These are phyloP conservation scores for Ichneumoninae sp. DNA, from an alignment of 2,888 invertebrate genomes.

Conservation along the genomic window DNA sequence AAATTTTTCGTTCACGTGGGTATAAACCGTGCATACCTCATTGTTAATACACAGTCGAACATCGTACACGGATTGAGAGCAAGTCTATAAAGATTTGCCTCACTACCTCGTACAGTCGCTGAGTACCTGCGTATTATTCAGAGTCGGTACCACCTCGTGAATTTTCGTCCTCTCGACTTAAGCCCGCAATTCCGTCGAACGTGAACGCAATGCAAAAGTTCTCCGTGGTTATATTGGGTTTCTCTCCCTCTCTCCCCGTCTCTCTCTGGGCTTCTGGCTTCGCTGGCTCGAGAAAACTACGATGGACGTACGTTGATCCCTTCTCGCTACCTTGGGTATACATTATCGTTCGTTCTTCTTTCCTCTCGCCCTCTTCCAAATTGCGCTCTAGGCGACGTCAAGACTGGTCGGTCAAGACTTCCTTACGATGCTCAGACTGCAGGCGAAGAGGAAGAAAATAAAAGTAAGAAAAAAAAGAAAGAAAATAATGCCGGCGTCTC, in stretches of 20 bases:
- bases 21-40: background rate
- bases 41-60: background rate
- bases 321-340: slow-evolving; percentile 8
- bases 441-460: slow-evolving; percentile 36
- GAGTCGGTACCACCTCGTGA: slow-evolving; percentile 64
- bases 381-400: background rate
- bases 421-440: slow-evolving; percentile 20
- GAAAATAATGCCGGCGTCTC: slow-evolving; percentile 31
- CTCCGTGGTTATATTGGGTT: background rate
- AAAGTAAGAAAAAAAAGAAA: slow-evolving; percentile 34
- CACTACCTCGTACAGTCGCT: slow-evolving; percentile 12
- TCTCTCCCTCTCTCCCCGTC: background rate
- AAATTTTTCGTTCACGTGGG: background rate
- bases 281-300: background rate
- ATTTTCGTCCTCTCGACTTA: slow-evolving; percentile 61
- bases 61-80: slow-evolving; percentile 8
- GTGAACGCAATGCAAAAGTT: slow-evolving; percentile 63
- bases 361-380: background rate
- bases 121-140: slow-evolving; percentile 65
- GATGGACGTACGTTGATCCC: slow-evolving; percentile 27
- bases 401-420: background rate
- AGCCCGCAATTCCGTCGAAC: slow-evolving; percentile 61
- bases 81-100: slow-evolving; percentile 41
- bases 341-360: slow-evolving; percentile 22
- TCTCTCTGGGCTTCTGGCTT: background rate